phyloP scores from a whole-genome alignment of 2,888 invertebrate genomes.

The Mesorhabditis sp. region DNA sequence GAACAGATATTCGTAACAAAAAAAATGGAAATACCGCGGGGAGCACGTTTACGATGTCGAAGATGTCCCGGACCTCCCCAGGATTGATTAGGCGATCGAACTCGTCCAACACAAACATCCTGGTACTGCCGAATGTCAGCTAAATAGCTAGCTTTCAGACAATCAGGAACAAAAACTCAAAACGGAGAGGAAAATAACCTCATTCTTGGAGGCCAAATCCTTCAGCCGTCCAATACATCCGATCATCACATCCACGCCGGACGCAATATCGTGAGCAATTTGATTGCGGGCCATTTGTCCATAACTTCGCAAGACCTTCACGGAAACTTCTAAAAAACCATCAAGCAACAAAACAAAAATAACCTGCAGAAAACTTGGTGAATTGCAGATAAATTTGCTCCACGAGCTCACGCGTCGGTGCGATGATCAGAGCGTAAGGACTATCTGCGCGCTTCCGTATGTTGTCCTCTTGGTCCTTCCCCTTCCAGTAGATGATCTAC shows the following conservation, averaged over 20 bases:
- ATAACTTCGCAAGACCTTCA: constrained; percentile 23
- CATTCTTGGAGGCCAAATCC: constrained; percentile 66
- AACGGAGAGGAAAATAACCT: constrained; percentile 15
- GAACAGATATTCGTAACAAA: neutral
- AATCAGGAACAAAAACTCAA: constrained; percentile 13
- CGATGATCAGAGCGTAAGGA: constrained; percentile 79
- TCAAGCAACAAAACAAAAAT: constrained; percentile 8
- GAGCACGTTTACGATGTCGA: constrained; percentile 11
- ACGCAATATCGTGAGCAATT: constrained; percentile 10
- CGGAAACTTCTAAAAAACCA: constrained; percentile 18
- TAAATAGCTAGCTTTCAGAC: constrained; percentile 10
- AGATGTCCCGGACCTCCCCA: constrained; percentile 63
- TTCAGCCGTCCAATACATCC: constrained; percentile 73
- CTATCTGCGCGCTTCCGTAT: constrained; percentile 57
- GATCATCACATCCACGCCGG: constrained; percentile 71
- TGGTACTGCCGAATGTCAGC: constrained; percentile 63
- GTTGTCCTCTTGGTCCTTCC: neutral
- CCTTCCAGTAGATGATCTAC: neutral
- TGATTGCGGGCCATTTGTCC: constrained; percentile 23
- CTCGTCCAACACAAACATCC: constrained; percentile 76
- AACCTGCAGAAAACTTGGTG: constrained; percentile 7
- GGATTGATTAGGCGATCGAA: constrained; percentile 78
- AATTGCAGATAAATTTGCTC: constrained; percentile 71
- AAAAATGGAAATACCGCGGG: constrained; percentile 5
- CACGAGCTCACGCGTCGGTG: constrained; percentile 86